Base-by-base conservation (phyloP, 1,140 invertebrate species). In the Lanistes nyassanus region DNA sequence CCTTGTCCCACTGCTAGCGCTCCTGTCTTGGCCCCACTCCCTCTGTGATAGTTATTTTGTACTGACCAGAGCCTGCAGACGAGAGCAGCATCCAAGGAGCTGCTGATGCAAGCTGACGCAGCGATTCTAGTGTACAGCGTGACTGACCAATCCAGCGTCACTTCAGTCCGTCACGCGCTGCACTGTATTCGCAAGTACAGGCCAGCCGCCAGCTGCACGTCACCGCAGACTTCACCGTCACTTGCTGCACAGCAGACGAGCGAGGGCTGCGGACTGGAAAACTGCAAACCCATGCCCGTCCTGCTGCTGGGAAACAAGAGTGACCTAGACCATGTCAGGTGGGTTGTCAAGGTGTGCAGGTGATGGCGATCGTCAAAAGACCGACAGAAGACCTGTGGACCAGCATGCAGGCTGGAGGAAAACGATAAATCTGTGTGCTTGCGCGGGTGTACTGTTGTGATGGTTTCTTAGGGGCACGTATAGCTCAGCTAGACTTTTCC, bases 271-370 rank as follows among this genome's bases (percentile, higher is more conserved):
- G 29, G 7, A 9, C 3, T 0, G 0, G n/a, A 34, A n/a, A 36
- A 64, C n/a, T 2, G 11, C 26, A 53, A 36, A 37, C 56, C 75
- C 13, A 39, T 74, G 16, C 76, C 76, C 0, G 64, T 74, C 7
- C 55, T 77, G 5, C 51, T 77, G n/a, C 70, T 77, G 0, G 76
- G 76, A 1, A 77, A 77, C 42, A 77, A 77, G 65, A 39, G 47
- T 34, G 76, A 77, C 29, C 51, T 77, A 31, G 76, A 71, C 42
- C 76, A 77, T 29, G 21, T 71, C 19, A 73, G 76, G 76, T 77
- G 58, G 56, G 34, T 23, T 5, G 1, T 11, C 16, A 13, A 31
- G 29, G 26, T 26, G 42, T 67, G 42, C 9, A 13, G n/a, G 67
- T n/a, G n/a, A n/a, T n/a, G n/a, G n/a, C n/a, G n/a, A n/a, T n/a